Evolutionary conservation across 2,797 vertebrate species (phyloP), one percentile per base, ranked within the genome.

Genomic region (Sebastes iracundus): DNA sequence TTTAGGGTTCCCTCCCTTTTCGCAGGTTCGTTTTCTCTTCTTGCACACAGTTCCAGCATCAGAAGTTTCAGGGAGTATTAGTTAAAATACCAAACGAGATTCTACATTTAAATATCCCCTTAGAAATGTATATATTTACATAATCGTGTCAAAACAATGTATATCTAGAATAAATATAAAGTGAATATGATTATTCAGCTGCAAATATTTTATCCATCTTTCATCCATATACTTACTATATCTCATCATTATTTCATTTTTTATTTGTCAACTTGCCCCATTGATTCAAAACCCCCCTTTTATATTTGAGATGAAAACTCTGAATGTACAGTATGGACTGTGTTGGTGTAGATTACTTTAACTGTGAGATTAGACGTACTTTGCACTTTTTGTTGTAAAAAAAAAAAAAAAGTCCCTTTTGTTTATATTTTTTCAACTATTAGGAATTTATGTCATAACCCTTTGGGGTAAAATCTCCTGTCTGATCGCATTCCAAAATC

Each of bases 291-390:
- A 2, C 56, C 63, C 66, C 66, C 83, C 84, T 95, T 95, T 96
- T 96, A 89, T 96, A 95, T 95, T 94, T 88, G 92, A 95, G 90
- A 94, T 91, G 84, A 94, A 93, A 93, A 91, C 90, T 94, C 93
- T 93, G 95, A 96, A 95, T 96, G 96, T 96, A 96, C 95, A 96
- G 94, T 94, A 82, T 75, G 87, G 89, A 93, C 91, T 89, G 91
- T 96, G 93, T 93, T 90, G 82, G 82, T 88, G 90, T 93, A 59
- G 74, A 87, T 95, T 92, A 82, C 75, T 94, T 94, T 92, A 88
- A 87, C 73, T 53, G 91, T 95, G 93, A 94, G 90, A 94, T 94
- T 95, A 95, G 93, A 90, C 94, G 92, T 95, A 94, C 86, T 94
- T 94, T 88, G 92, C 92, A 94, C 92, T 95, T 96, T 96, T 88